Evolutionary conservation across 2,113 vertebrate species (phyloP), one percentile per base, ranked within the genome.

Genomic region (Nettapus auritus): DNA sequence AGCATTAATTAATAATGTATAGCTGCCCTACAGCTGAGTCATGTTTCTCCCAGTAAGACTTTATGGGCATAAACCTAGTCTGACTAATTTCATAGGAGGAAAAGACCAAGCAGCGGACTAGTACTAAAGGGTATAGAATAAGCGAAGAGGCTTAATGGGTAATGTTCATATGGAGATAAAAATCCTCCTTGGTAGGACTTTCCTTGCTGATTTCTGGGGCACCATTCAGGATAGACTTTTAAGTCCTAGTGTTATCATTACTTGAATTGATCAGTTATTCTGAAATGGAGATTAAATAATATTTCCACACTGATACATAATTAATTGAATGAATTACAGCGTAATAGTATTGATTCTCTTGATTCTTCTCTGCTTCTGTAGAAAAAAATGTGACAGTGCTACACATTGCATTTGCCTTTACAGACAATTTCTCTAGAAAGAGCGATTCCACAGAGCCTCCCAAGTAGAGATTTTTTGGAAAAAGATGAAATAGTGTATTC

Each of bases 231-330:
- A 53, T 34, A 69, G 44, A 40, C 29, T 84, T 91, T 59, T 11
- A 73, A 50, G 23, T 25, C 36, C 11, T 13, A 3, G 9, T 50
- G 10, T 11, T 85, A 1, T 33, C 57, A 40, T 76, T 89, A 38
- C 11, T 34, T 66, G 25, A 82, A 22, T 60, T 59, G 75, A 94
- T 95, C 81, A 81, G 76, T 96, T 97, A 76, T 57, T 95, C 86
- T 94, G 94, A 97, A 95, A 90, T 95, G 89, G 96, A 97, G 57
- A 74, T 92, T 52, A 57, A 77, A 8, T 93, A 73, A 29, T 92
- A 91, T 80, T 97, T 96, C 76, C 52, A 82, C 36, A 44, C 28
- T 88, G 52, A n/a, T 91, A 29, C 3, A 9, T 93, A 95, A 90
- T 94, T 94, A 94, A 96, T 84, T 28, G 52, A 86, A 88, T 50